Evolutionary conservation across 2,113 vertebrate species (phyloP), one percentile per base, ranked within the genome.

Genomic region (Sisor rabdophorus): DNA sequence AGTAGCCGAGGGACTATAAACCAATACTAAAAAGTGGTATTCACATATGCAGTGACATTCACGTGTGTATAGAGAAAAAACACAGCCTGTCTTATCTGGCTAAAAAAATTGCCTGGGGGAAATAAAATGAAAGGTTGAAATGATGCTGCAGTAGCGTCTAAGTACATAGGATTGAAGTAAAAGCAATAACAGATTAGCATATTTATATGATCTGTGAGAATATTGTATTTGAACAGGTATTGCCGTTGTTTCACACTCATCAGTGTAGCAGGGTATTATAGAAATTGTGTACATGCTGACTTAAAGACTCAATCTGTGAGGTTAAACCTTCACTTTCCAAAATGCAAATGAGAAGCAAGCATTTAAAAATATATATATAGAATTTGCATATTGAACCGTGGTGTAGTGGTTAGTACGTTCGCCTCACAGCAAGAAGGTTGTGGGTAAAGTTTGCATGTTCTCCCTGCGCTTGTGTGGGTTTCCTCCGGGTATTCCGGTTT

Each of bases 101-200:
- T 56, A 79, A 64, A 78, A 81, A 65, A 83, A 81, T 36, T 81
- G 79, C 87, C 80, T 76, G 36, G 67, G 86, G 87, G 87, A 89
- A 89, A 89, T 90, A 81, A 36, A 89, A 84, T 71, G 75, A 88
- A 90, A 88, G 88, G 87, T 88, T 89, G 86, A 81, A 83, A 54
- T 82, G 82, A 83, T 79, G 83, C 75, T 84, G 83, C 81, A 71
- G 82, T 71, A 79, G 82, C 86, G 87, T 84, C 88, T 84, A 85
- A 89, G 82, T 82, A 81, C 78, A 71, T 79, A 4, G 63, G 36
- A 68, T 71, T 82, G 88, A 87, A 90, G 88, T 88, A 88, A 84
- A 70, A 59, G 84, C 81, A 72, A 67, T 36, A 71, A 78, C 84
- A 79, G 86, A 90, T 89, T 86, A 85, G 85, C 86, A 86, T 88